Percentiles rank a stretch among this genome's conserved stretches.
Conservation (phyloP, 2,888 invertebrate genomes). For the Erpobdella octoculata region DNA sequence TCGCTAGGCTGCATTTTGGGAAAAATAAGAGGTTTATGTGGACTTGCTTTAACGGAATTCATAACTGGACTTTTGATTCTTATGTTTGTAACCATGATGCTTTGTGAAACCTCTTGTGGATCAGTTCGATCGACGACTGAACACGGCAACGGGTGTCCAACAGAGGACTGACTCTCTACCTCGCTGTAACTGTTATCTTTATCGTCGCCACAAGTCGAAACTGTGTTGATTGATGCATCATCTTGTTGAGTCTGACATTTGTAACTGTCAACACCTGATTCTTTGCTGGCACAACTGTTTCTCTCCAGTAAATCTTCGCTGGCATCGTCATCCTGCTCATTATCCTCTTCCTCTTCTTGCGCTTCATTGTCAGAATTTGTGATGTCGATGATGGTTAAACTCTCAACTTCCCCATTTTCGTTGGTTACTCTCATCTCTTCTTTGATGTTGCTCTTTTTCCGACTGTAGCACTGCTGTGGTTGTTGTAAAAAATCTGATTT, state of each 20-base stretch:
- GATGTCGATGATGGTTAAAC: conserved; percentile 8
- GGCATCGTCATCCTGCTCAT: not conserved
- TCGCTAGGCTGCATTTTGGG: not conserved
- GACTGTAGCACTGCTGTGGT: not conserved
- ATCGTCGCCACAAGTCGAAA: not conserved
- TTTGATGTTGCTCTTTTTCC: not conserved
- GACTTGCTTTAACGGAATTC: too few species aligned
- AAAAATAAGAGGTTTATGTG: too few species aligned
- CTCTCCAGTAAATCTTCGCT: not conserved
- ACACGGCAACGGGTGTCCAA: not conserved
- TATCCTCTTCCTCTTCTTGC: not conserved
- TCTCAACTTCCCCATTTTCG: not conserved
- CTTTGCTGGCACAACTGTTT: not conserved
- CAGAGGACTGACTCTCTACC: not conserved
- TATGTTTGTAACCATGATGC: not conserved
- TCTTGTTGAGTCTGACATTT: not conserved
- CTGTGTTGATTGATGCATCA: not conserved
- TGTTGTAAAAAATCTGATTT: too few species aligned
- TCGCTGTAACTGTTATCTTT: too few species aligned
- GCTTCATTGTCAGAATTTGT: not conserved
- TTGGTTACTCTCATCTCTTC: not conserved
- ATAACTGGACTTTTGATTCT: not conserved
- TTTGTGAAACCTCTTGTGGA: not conserved
- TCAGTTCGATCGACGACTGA: too few species aligned
- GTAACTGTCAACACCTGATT: not conserved